Conservation (phyloP, 2,888 invertebrate genomes). For the Plusia festucae region DNA sequence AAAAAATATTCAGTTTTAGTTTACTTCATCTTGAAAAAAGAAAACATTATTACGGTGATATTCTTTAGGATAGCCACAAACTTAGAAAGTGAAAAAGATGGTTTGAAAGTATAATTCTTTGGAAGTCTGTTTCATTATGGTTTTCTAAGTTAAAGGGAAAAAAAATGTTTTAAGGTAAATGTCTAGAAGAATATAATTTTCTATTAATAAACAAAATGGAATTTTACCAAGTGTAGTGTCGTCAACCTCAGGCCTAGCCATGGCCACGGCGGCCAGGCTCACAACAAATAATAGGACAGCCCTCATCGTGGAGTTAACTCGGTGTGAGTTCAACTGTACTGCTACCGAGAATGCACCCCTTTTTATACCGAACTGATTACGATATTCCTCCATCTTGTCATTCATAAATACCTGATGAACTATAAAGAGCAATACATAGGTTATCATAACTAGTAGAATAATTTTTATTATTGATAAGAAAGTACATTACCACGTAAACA, state of each 20-base stretch:
- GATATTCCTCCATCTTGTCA: conserved; percentile 22
- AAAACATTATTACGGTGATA: not conserved
- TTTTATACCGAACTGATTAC: conserved; percentile 67
- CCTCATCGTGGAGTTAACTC: conserved; percentile 79
- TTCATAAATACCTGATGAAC: conserved; percentile 41
- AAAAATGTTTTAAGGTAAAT: too few species aligned
- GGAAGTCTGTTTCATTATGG: too few species aligned
- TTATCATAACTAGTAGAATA: conserved; percentile 40
- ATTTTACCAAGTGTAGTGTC: conserved; percentile 73
- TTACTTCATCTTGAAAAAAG: not conserved
- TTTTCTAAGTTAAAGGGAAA: too few species aligned
- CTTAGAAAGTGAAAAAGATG: too few species aligned
- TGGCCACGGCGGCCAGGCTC: conserved; percentile 79
- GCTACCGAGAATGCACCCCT: conserved; percentile 30
- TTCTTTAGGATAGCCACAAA: not conserved
- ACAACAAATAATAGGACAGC: conserved; percentile 71
- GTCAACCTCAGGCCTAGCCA: conserved; percentile 74
- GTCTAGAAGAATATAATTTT: too few species aligned
- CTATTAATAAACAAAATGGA: not conserved
- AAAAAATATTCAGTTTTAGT: not conserved
- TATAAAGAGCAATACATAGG: conserved; percentile 48
- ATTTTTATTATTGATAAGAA: conserved; percentile 32
- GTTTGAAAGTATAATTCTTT: too few species aligned
- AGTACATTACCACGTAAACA: not conserved
- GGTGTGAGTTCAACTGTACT: conserved; percentile 74